Conservation (phyloP, 2,888 invertebrate species). For the Chalcosyrphus nemorum region DNA sequence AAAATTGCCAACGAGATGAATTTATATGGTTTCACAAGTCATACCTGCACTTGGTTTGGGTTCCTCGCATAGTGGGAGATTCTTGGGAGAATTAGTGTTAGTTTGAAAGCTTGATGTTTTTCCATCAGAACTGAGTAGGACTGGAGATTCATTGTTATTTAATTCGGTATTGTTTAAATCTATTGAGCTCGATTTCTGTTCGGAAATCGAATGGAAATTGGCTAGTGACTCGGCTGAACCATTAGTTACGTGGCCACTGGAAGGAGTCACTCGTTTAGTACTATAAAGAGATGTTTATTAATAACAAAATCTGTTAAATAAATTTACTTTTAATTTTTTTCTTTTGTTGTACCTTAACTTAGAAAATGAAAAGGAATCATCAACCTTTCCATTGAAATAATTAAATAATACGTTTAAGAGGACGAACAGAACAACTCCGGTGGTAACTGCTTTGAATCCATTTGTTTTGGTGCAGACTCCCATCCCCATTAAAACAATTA, state of each 20-base stretch:
- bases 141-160: slow-evolving; percentile 30
- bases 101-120: slow-evolving; percentile 27
- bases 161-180: slow-evolving; percentile 51
- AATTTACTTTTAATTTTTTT: no score
- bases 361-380: slow-evolving; percentile 77
- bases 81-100: slow-evolving; percentile 23
- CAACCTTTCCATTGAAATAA: slow-evolving; percentile 77
- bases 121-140: background rate
- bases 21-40: background rate
- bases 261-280: slow-evolving; percentile 25
- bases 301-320: background rate
- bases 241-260: slow-evolving; percentile 35
- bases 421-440: slow-evolving; percentile 78
- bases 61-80: slow-evolving; percentile 55
- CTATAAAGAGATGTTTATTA: slow-evolving; percentile 46
- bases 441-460: slow-evolving; percentile 76
- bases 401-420: slow-evolving; percentile 78
- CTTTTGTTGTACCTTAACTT: slow-evolving; percentile 78
- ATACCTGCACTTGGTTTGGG: slow-evolving; percentile 54
- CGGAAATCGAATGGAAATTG: slow-evolving; percentile 45
- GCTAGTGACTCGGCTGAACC: slow-evolving; percentile 17
- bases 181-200: slow-evolving; percentile 33
- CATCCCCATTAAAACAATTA: slow-evolving; percentile 73
- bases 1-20: no score
- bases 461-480: slow-evolving; percentile 76